A percentile compares a stretch with the other conserved stretches of the same genome.
Evolutionary conservation across 92 coral and sea anemone species (phyloP).

Genomic region (Bergia puertoricense): DNA sequence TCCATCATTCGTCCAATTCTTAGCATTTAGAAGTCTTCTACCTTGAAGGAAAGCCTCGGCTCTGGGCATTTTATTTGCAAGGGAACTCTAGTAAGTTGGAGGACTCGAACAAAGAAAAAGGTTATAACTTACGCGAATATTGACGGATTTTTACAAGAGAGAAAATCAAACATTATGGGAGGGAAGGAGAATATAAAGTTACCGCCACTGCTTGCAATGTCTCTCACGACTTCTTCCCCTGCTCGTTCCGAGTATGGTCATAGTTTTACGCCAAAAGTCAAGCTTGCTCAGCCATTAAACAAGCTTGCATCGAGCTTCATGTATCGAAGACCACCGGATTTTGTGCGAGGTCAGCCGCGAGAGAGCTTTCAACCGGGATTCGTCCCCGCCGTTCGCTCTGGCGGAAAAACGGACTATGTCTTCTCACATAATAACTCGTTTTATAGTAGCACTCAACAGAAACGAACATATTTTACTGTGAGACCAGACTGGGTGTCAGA

Average conservation of each 20-base stretch:
- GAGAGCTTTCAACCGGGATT: constrained; percentile 69
- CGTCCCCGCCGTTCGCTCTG: constrained; percentile 79
- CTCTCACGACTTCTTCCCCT: constrained; percentile 50
- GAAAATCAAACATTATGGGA: neutral
- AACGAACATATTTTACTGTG: constrained; percentile 75
- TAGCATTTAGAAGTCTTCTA: neutral
- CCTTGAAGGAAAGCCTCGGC: neutral
- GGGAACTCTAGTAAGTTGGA: neutral
- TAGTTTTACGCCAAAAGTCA: constrained; percentile 81
- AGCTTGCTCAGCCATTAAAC: constrained; percentile 69
- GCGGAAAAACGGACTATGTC: constrained; percentile 68
- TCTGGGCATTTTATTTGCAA: neutral
- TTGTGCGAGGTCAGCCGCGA: constrained; percentile 73
- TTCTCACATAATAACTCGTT: constrained; percentile 84
- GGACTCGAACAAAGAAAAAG: neutral
- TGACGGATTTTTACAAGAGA: neutral
- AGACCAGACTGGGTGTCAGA: constrained; percentile 96
- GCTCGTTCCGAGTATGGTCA: constrained; percentile 72
- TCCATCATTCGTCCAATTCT: neutral
- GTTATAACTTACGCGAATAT: neutral
- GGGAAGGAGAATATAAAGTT: constrained; percentile 51
- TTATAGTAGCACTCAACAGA: constrained; percentile 54
- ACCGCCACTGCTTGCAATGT: constrained; percentile 83
- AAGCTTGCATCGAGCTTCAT: constrained; percentile 90
- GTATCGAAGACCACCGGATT: constrained; percentile 79